Base-by-base conservation (phyloP, 2,797 vertebrate species). In the Poeciliopsis gracilis region DNA sequence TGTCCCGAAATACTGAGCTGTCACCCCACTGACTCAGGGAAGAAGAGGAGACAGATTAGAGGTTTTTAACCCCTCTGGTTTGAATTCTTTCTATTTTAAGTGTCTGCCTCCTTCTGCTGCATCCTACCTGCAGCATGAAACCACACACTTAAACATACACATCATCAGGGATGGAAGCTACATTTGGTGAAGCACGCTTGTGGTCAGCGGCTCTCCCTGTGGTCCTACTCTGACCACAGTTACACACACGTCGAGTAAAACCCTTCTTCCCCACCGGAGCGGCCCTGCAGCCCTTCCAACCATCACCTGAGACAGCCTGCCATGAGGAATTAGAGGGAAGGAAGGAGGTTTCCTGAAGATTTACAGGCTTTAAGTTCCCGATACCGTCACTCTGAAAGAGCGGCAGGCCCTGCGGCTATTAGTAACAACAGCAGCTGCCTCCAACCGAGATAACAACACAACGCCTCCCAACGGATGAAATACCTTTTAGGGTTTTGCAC, bases 271-370 rank as follows among this genome's bases (percentile, higher is more conserved):
- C 72, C 53, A 59, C 73, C 45, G 76, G 78, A 78, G 77, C 70
- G 82, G 86, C 92, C 87, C 90, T 77, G 81, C 84, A 93, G 90
- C 93, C 85, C 87, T 81, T 77, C 82, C 87, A 92, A 89, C 94
- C 86, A 91, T 92, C 90, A 76, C 92, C 90, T 85, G 89, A 89
- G 93, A 94, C 89, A 89, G 91, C 92, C 93, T 91, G 78, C 90
- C 83, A 84, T 94, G 94, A 94, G 92, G 93, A 94, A 93, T 95
- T 95, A 95, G 90, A 92, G 91, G 80, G 84, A 73, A 91, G 88
- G 91, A 92, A 89, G 89, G 90, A 91, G 91, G 93, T 91, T 89
- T 93, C 87, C 86, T 83, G 86, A 89, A 92, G 93, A 94, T 94
- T 95, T 93, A 94, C 89, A 90, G 90, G 92, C 80, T 92, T 94